Percentiles rank a stretch among this genome's conserved stretches.
These are phyloP conservation scores for Drosophila antonietae DNA, from an alignment of 2,888 invertebrate genomes.

Conservation along the genomic window DNA sequence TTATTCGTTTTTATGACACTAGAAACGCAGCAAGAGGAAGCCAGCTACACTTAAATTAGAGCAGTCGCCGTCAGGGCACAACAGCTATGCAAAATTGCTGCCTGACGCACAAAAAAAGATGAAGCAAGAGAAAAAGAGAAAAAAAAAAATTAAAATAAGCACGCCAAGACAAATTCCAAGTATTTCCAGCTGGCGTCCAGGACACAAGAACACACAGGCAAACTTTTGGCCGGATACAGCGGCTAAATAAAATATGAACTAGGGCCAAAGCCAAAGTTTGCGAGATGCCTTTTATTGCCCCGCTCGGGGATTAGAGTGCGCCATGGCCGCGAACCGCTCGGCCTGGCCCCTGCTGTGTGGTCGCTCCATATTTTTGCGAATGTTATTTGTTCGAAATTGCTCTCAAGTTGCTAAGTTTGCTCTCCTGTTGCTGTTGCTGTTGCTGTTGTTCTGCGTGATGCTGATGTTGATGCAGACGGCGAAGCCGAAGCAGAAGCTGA, in stretches of 20 bases:
- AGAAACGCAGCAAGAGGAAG: slow-evolving; percentile 54
- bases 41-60: slow-evolving; percentile 43
- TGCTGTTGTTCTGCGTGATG: slow-evolving; percentile 12
- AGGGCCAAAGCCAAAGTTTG: slow-evolving; percentile 72
- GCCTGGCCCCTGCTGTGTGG: slow-evolving; percentile 22
- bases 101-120: slow-evolving; percentile 22
- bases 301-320: slow-evolving; percentile 62
- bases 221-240: slow-evolving; percentile 56
- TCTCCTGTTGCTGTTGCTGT: slow-evolving; percentile 24
- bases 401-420: slow-evolving; percentile 64
- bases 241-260: slow-evolving; percentile 77
- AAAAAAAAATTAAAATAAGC: slow-evolving; percentile 67
- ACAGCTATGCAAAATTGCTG: slow-evolving; percentile 38
- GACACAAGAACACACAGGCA: slow-evolving; percentile 23
- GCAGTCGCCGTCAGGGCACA: slow-evolving; percentile 25
- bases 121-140: not conserved
- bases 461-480: slow-evolving; percentile 15
- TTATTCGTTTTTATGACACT: slow-evolving; percentile 70
- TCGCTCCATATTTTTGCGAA: slow-evolving; percentile 57
- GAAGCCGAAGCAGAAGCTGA: slow-evolving; percentile 12
- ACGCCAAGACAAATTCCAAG: slow-evolving; percentile 60
- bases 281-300: slow-evolving; percentile 71
- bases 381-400: slow-evolving; percentile 69
- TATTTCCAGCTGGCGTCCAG: slow-evolving; percentile 50
- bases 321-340: slow-evolving; percentile 14